Evolutionary conservation across 2,888 invertebrate species (phyloP), one percentile per base, ranked within the genome.

Genomic region (Biston betularia): DNA sequence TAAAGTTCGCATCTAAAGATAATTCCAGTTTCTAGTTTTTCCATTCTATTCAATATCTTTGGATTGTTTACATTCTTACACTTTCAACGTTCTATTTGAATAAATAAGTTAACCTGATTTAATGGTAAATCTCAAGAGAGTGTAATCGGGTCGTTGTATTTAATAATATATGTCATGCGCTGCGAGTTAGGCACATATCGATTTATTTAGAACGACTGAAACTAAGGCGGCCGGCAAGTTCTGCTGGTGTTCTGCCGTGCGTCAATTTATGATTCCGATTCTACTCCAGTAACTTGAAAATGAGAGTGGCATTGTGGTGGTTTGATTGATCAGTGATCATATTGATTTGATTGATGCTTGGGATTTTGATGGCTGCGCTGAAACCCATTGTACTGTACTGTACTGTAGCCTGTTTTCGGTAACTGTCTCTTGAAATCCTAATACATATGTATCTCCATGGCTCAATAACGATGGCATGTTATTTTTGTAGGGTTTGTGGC

Each of bases 161-260:
- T 44, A 44, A 44, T 44, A 44, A 45, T 33, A 45, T 53, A 53
- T 53, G 53, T 10, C 60, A 61, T 61, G 60, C 60, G 54, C 48
- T 65, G 14, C 14, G 45, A 55, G 33, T 48, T 40, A 55, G 14
- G 46, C 10, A 54, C 35, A 44, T 59, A 58, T 58, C 34, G 55
- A 58, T 58, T 44, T 58, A 54, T 61, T 53, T 63, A 44, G 38
- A 61, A 35, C 24, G 38, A 46, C 40, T 14, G 40, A 34, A 63
- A 49, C 34, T 44, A 49, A 34, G 54, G 46, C 33, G 54, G 24
- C 40, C 24, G 53, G 38, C 12, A 10, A 9, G 48, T 24, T 48
- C 9, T 24, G 24, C 24, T 24, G 24, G 24, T 11, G 48, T 9
- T n/a, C 15, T 15, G 11, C 15, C 2, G 46, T n/a, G 15, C 46